Evolutionary conservation across 2,113 vertebrate species (phyloP), one percentile per base, ranked within the genome.

Genomic region (Trichomycterus rosablanca): DNA sequence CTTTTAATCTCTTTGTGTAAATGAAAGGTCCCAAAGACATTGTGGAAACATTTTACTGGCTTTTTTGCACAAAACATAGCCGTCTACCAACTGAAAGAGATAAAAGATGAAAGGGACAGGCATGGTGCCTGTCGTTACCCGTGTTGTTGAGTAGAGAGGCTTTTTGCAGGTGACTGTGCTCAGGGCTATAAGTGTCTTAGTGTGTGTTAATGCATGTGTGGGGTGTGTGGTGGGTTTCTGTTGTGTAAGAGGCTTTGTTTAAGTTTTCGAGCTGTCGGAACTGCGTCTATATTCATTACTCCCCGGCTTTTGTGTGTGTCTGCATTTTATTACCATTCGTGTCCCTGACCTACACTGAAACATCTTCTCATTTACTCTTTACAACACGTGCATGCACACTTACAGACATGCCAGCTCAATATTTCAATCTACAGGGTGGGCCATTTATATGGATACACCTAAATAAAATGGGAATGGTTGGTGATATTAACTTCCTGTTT

Each of bases 241-340:
- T 37, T 53, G 52, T 48, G 62, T 64, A 12, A 20, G 40, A 37
- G 37, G 50, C 12, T 54, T 64, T 64, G 42, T 64, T 64, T 26
- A 9, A 39, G 30, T 56, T 54, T 22, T n/a, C 18, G 30, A 26
- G 20, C 5, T 48, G 48, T 9, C 52, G 15, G 6, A 51, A 12
- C 19, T 12, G 16, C 43, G 18, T 18, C 55, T 37, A 9, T 55
- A n/a, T 28, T 40, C 23, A 20, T 46, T 56, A 16, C 43, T 56
- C 10, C 30, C 39, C 37, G 22, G 52, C 52, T 52, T n/a, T n/a
- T 55, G 51, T 30, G 20, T 54, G 24, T 49, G 18, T 61, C 15
- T 26, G 57, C n/a, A n/a, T 22, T 43, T 48, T 26, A 55, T 48
- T 65, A 28, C 40, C 22, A 11, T 35, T 23, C 32, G 37, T 63